Evolutionary conservation across 2,113 vertebrate genomes (phyloP).

Genomic region (Anhinga rufa): DNA sequence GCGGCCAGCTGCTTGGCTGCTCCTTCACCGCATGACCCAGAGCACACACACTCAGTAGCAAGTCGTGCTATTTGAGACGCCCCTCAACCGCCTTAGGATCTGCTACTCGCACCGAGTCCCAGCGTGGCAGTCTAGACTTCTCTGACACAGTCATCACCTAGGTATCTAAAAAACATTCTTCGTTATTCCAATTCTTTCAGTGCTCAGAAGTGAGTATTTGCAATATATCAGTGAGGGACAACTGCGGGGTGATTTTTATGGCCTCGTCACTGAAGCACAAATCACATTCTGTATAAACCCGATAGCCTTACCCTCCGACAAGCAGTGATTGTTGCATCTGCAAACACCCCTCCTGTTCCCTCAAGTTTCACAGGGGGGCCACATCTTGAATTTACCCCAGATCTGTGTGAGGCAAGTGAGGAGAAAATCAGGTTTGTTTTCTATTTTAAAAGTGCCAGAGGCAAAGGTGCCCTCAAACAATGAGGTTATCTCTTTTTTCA

Average conservation of each 20-base stretch:
- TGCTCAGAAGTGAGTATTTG: neutral
- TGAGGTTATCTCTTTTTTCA: neutral
- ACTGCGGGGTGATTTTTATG: neutral
- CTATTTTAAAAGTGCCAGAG: neutral
- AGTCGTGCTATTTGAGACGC: neutral
- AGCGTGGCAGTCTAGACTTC: neutral
- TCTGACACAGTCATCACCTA: neutral
- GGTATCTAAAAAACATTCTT: neutral
- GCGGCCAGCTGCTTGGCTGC: neutral
- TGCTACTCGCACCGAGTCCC: neutral
- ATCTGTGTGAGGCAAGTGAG: neutral
- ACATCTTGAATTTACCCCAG: neutral
- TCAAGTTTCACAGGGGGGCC: neutral
- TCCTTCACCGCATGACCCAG: neutral
- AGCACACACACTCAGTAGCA: accelerated
- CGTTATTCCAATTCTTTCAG: neutral
- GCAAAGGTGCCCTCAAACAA: neutral
- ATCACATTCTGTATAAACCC: neutral
- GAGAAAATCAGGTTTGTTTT: neutral
- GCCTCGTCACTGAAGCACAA: neutral
- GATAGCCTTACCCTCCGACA: neutral
- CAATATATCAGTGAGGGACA: neutral
- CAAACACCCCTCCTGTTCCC: neutral
- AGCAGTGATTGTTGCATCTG: neutral
- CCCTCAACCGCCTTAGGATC: neutral